These are phyloP conservation scores for Acromyrmex echinatior DNA, from an alignment of 1,140 invertebrate genomes.

Conservation along the genomic window DNA sequence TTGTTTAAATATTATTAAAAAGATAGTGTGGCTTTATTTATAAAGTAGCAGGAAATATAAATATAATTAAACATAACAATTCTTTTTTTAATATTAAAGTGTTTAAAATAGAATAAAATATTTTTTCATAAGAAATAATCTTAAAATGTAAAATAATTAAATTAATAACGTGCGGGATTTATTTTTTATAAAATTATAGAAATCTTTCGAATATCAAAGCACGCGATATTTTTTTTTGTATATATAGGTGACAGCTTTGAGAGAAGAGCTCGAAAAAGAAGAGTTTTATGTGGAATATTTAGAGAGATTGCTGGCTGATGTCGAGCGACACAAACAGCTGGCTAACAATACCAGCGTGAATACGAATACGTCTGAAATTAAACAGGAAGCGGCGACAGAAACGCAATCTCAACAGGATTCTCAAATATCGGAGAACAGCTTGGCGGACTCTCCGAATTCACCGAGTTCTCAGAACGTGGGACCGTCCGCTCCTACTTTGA, in stretches of 20 bases:
- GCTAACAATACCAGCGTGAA: constrained; percentile 74
- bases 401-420: constrained; percentile 73
- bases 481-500: constrained; percentile 70
- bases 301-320: constrained; percentile 93
- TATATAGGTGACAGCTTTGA: constrained; percentile 89
- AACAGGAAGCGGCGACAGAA: constrained; percentile 67
- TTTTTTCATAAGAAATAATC: neutral
- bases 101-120: constrained; percentile 12
- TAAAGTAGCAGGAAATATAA: constrained; percentile 14
- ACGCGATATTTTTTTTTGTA: neutral
- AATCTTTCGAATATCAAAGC: neutral
- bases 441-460: constrained; percentile 66
- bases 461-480: constrained; percentile 69
- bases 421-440: constrained; percentile 71
- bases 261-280: constrained; percentile 95
- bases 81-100: neutral
- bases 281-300: constrained; percentile 96
- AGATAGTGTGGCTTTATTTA: neutral
- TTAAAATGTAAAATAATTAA: constrained; percentile 6
- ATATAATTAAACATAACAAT: neutral
- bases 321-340: constrained; percentile 90
- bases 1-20: neutral
- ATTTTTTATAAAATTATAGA: neutral
- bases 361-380: constrained; percentile 56
- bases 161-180: neutral